Base-by-base conservation (phyloP, 2,113 vertebrate species). In the Gadus chalcogrammus region DNA sequence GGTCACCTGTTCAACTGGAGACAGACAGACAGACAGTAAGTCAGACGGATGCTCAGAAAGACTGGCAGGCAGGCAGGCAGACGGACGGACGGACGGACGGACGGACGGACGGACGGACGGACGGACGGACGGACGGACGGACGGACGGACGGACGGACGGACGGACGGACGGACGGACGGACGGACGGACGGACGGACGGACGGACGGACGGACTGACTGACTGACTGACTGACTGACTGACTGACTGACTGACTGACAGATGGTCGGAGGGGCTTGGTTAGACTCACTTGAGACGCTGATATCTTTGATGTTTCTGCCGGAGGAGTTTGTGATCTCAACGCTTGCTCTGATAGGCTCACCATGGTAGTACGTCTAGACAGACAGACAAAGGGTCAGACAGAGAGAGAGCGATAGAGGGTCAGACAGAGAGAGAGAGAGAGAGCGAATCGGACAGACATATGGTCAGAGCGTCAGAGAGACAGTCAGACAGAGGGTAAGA, bases 1-100 rank as follows among this genome's bases (percentile, higher is more conserved):
- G 84, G 95, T 90, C 68, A 96, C 88, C 89, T 99, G 97, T 65
- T 97, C 96, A 72, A 94, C 97, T 97, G 85, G n/a, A 70, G 1
- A 65, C 17, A 66, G 18, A 67, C 4, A 56, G 27, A 66, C 42
- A 53, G 20, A 71, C 12, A 78, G 65, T 13, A 73, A 53, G 42
- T 15, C 18, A 66, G 64, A 66, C 11, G 53, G 64, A 52, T 24
- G 24, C 24, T 24, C 18, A 66, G 18, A 66, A 12, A 52, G 42
- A 53, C 31, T 42, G 63, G n/a, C 31, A 65, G 63, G 31, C 24
- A 64, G 64, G 42, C 16, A 65, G 63, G 42, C 3, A n/a, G 63
- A 5, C 15, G 18, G 63, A 38, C 4, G 18, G 31, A 38, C 4
- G 18, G 63, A 38, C 8, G 4, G 61, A 63, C 12, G 15, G 61